Percentiles rank a stretch among this genome's conserved stretches.
Conservation (phyloP, 2,113 vertebrate species). For the Nibea coibor region DNA sequence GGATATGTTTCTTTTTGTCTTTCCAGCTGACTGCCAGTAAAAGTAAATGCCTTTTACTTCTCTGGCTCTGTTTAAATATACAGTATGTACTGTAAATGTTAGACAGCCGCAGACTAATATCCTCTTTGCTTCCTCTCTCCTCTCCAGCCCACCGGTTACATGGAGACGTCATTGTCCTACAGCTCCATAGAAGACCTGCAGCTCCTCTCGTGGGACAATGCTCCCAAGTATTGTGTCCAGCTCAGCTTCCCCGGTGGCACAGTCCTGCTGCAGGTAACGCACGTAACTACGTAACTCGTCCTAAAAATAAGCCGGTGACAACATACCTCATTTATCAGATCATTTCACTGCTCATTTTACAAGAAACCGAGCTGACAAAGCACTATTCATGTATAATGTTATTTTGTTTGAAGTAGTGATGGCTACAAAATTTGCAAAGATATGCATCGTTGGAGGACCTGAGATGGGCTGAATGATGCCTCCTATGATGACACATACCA, state of each 20-base stretch:
- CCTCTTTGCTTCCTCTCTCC: slow-evolving; percentile 21
- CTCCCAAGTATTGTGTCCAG: slow-evolving; percentile 99
- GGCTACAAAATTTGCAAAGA: no score
- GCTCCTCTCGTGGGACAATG: slow-evolving; percentile 99
- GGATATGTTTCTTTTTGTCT: slow-evolving; percentile 60
- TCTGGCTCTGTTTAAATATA: slow-evolving; percentile 48
- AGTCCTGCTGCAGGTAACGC: slow-evolving; percentile 93
- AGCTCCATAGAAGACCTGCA: slow-evolving; percentile 98
- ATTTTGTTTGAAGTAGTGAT: neutral
- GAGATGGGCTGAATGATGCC: no score
- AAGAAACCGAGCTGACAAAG: no score
- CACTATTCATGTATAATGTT: no score
- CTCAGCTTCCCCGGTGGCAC: slow-evolving; percentile 96
- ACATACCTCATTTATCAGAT: neutral
- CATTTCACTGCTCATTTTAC: neutral
- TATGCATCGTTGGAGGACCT: no score
- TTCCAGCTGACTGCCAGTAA: slow-evolving; percentile 59
- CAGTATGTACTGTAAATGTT: slow-evolving; percentile 53
- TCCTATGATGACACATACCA: no score
- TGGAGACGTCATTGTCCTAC: slow-evolving; percentile 97
- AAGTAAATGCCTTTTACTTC: slow-evolving; percentile 30
- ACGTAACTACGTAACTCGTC: neutral
- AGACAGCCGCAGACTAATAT: slow-evolving; percentile 28
- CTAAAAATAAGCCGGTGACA: neutral
- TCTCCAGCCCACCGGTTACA: slow-evolving; percentile 96